phyloP scores from a whole-genome alignment of 1,140 invertebrate genomes.

The Ips nitidus region DNA sequence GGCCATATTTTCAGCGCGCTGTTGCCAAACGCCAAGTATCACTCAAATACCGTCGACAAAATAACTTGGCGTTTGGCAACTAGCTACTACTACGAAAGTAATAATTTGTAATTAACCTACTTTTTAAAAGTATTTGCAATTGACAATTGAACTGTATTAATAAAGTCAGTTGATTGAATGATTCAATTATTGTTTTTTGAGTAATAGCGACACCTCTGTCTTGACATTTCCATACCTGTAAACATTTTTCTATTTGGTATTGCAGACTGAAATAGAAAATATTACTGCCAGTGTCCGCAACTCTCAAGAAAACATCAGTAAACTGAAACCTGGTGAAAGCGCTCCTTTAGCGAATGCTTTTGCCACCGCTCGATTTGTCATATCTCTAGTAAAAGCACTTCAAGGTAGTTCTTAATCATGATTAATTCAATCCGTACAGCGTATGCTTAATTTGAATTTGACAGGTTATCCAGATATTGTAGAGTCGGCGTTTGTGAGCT shows the following conservation, averaged over 20 bases:
- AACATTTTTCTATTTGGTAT: too few species aligned
- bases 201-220: background rate
- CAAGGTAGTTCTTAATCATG: constrained; percentile 13
- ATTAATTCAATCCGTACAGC: background rate
- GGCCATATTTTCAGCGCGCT: too few species aligned
- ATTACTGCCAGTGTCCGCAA: constrained; percentile 50
- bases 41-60: too few species aligned
- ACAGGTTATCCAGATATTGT: constrained; percentile 54
- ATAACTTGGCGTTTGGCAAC: too few species aligned
- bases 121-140: too few species aligned
- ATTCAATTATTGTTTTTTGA: background rate
- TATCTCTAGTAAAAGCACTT: constrained; percentile 57
- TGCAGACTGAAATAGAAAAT: constrained; percentile 52
- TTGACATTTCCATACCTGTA: background rate
- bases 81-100: too few species aligned
- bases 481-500: constrained; percentile 60
- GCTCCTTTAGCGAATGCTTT: constrained; percentile 57
- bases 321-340: constrained; percentile 38
- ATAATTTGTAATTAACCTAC: too few species aligned
- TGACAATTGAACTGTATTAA: too few species aligned
- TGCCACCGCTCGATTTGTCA: constrained; percentile 59
- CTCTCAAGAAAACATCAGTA: constrained; percentile 45
- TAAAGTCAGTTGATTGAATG: background rate
- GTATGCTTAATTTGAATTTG: background rate
- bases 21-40: too few species aligned